Conservation (phyloP, 2,113 vertebrate genomes). For the Ornithorhynchus anatinus region DNA sequence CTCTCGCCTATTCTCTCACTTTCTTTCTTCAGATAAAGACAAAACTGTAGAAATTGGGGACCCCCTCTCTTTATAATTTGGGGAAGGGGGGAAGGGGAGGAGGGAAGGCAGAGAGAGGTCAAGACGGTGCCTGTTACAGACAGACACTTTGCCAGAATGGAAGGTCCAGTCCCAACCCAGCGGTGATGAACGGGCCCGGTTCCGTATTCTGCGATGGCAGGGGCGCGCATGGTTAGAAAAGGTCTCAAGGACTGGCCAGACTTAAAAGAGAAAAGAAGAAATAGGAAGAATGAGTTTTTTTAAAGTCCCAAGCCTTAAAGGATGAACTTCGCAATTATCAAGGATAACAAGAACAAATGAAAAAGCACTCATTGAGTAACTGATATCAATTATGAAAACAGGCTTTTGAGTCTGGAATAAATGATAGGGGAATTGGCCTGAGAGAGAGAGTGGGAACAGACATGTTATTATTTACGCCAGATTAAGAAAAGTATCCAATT, state of each 20-base stretch:
- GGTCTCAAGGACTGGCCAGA: neutral
- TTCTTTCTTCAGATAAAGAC: too few relatives aligned
- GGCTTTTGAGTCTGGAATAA: conserved; percentile 78
- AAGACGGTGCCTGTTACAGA: too few relatives aligned
- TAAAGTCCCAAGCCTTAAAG: neutral
- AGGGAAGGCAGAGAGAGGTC: neutral
- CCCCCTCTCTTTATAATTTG: too few relatives aligned
- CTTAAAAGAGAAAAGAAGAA: neutral
- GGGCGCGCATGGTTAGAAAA: too few relatives aligned
- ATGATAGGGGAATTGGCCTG: conserved; percentile 79
- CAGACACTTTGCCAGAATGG: too few relatives aligned
- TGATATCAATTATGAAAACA: conserved; percentile 80
- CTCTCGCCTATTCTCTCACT: too few relatives aligned
- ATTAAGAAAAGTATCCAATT: conserved; percentile 86
- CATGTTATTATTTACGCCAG: conserved; percentile 88
- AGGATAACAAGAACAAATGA: conserved; percentile 71
- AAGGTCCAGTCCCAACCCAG: too few relatives aligned
- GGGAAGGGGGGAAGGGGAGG: neutral
- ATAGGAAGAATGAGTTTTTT: neutral
- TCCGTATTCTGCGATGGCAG: too few relatives aligned
- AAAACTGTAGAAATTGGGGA: neutral
- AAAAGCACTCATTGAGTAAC: conserved; percentile 73
- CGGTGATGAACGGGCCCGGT: too few relatives aligned
- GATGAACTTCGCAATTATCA: conserved; percentile 69
- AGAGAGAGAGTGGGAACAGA: conserved; percentile 74